These are phyloP conservation scores for Andrena hattorfiana DNA, from an alignment of 2,888 invertebrate genomes.

Conservation along the genomic window DNA sequence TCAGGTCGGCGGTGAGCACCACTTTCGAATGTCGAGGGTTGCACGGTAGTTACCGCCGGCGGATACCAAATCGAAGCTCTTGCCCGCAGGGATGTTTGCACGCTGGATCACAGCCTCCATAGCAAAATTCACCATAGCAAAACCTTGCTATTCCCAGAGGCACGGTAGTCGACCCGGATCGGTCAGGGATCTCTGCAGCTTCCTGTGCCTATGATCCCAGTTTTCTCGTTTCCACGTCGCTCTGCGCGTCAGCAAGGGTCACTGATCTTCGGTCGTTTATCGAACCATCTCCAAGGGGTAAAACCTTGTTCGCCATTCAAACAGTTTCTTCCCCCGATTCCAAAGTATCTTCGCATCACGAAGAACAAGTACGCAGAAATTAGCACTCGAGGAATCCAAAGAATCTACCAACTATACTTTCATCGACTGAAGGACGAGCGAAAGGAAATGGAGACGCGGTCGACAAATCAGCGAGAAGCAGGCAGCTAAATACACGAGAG, in stretches of 20 bases:
- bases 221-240: slow-evolving; percentile 8
- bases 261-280: background rate
- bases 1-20: slow-evolving; percentile 71
- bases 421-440: background rate
- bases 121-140: slow-evolving; percentile 73
- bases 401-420: background rate
- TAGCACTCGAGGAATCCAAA: background rate
- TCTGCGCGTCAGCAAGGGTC: slow-evolving; percentile 5
- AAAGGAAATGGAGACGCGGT: background rate
- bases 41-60: slow-evolving; percentile 70
- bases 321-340: too few relatives aligned
- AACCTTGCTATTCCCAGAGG: slow-evolving; percentile 66
- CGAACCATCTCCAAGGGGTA: too few relatives aligned
- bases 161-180: slow-evolving; percentile 22
- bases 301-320: too few relatives aligned
- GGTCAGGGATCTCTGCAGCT: slow-evolving; percentile 2
- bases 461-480: slow-evolving; percentile 8
- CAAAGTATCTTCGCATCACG: too few relatives aligned
- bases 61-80: slow-evolving; percentile 75
- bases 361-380: too few relatives aligned
- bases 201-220: slow-evolving; percentile 12
- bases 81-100: slow-evolving; percentile 77
- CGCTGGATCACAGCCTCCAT: slow-evolving; percentile 77
- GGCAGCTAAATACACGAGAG: slow-evolving; percentile 29
- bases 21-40: slow-evolving; percentile 72